Base-by-base conservation (phyloP, 2,113 vertebrate genomes). In the Ceyx margarethae region DNA sequence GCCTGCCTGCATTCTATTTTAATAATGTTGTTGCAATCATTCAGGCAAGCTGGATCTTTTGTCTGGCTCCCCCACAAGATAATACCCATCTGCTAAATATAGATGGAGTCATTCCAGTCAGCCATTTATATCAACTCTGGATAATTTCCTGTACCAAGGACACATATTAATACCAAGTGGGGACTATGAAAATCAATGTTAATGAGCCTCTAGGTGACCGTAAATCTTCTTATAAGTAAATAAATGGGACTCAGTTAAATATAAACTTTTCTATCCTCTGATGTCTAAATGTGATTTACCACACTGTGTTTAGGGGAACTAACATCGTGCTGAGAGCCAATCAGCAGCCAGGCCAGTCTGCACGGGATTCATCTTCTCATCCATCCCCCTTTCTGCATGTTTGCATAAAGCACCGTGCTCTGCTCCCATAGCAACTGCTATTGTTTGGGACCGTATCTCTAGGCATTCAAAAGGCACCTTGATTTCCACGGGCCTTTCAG, bases 141-240 rank as follows among this genome's bases (percentile, higher is more conserved):
- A 85, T 69, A 93, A 87, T 94, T 95, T 96, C 90, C 90, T 87
- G 4, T 87, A 88, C 50, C 67, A 94, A 95, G 45, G 51, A 68
- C 54, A 76, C n/a, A 57, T 31, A 73, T 67, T 92, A 86, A 94
- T 96, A 95, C 91, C 69, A 87, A 92, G n/a, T 22, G 26, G 19
- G 46, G 54, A 81, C 64, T 91, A 57, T 76, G 85, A 96, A 96
- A 97, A 96, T 96, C 93, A 89, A 91, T 97, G 81, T 43, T 95
- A 96, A 95, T 94, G 81, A 95, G 58, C 53, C 53, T 96, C 66
- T 9, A 13, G 46, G 42, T 92, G 35, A 79, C 81, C 72, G 81
- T 84, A 92, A 86, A 89, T 96, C 51, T 95, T 95, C 88, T 60
- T 76, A 76, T 46, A 57, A 92, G 86, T 96, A 96, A 96, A 94